phyloP scores from a whole-genome alignment of 2,113 vertebrate species.

The Hylia prasina region DNA sequence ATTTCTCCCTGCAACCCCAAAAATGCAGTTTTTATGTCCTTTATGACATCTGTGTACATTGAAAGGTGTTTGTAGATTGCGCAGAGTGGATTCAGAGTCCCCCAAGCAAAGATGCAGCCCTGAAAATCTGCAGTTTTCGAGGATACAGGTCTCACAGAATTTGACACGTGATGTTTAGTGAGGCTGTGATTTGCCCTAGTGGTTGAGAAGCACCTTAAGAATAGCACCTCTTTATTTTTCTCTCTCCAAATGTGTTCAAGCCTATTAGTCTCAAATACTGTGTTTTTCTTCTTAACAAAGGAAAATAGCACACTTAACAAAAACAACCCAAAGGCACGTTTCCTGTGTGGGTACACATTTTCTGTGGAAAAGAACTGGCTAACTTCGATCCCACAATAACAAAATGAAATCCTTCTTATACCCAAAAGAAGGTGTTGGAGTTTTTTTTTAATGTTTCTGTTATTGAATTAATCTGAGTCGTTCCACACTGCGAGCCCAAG shows the following conservation, averaged over 20 bases:
- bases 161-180: not conserved
- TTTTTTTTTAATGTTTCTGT: not conserved
- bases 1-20: not conserved
- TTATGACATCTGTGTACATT: not conserved
- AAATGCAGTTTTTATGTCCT: not conserved
- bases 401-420: not conserved
- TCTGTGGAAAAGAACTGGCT: not conserved
- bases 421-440: not conserved
- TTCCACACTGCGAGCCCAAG: not conserved
- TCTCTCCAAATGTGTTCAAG: not conserved
- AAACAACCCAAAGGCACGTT: not conserved
- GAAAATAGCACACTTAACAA: not conserved
- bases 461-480: not conserved
- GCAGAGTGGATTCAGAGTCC: not conserved
- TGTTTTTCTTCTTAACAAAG: not conserved
- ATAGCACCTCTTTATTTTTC: not conserved
- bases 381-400: not conserved
- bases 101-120: not conserved
- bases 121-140: not conserved
- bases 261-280: not conserved
- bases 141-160: not conserved
- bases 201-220: not conserved
- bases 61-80: not conserved
- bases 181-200: not conserved
- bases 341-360: accelerated